Evolutionary conservation across 2,113 vertebrate genomes (phyloP).

Genomic region (Polypterus bichir): DNA sequence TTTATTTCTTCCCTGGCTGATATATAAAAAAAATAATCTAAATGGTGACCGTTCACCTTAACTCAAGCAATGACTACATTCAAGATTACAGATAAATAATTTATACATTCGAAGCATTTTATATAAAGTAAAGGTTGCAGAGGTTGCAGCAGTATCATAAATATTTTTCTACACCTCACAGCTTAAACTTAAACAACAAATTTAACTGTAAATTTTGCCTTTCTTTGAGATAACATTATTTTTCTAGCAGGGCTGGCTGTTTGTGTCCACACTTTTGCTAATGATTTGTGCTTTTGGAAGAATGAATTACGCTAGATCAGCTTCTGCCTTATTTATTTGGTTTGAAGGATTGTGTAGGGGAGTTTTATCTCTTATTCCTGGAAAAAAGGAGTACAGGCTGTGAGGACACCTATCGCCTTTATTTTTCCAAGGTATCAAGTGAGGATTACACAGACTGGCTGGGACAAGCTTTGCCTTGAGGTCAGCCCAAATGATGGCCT

Average conservation of each 20-base stretch:
- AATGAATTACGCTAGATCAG: constrained; percentile 42
- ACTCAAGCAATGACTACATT: too few relatives aligned
- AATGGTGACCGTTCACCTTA: too few relatives aligned
- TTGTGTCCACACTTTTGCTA: constrained; percentile 29
- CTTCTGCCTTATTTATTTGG: constrained; percentile 49
- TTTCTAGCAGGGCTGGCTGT: constrained; percentile 20
- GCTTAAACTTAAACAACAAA: neutral
- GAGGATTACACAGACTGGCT: constrained; percentile 31
- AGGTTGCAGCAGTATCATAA: neutral
- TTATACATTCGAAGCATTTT: too few relatives aligned
- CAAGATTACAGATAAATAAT: too few relatives aligned
- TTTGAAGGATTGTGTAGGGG: constrained; percentile 26
- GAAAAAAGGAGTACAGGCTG: constrained; percentile 44
- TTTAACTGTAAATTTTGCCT: constrained; percentile 6
- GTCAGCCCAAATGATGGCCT: constrained; percentile 45
- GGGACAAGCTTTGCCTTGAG: constrained; percentile 32
- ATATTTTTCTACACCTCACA: constrained; percentile 1
- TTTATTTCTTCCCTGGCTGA: too few relatives aligned
- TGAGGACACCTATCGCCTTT: constrained; percentile 48
- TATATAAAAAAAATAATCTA: too few relatives aligned
- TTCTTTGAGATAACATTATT: constrained; percentile 7
- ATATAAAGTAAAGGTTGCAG: too few relatives aligned
- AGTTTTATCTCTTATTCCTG: constrained; percentile 54
- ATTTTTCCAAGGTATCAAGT: constrained; percentile 59
- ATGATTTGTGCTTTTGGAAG: constrained; percentile 25